Evolutionary conservation across 1,140 invertebrate species (phyloP).

Genomic region (Ctenoplectra terminalis): DNA sequence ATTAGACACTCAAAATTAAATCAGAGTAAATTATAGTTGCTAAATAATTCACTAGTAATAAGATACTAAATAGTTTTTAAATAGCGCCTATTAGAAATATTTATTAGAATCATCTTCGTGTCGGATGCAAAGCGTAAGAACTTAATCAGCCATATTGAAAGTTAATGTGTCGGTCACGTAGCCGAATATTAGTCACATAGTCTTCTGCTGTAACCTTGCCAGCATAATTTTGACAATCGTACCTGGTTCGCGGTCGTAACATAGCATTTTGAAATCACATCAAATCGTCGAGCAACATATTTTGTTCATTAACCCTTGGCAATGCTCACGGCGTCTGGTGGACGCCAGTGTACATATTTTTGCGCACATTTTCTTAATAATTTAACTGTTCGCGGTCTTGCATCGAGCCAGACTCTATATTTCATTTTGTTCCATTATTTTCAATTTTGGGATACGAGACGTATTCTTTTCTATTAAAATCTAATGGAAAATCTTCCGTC

Average conservation of each 20-base stretch:
- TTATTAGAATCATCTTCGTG: not conserved
- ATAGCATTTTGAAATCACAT: conserved; percentile 29
- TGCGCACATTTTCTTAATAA: conserved; percentile 10
- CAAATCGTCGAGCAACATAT: conserved; percentile 7
- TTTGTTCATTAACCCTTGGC: conserved; percentile 33
- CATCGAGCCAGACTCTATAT: too few relatives aligned
- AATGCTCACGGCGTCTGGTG: conserved; percentile 10
- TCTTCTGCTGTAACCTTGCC: conserved; percentile 7
- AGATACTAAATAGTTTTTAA: too few relatives aligned
- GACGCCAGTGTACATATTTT: not conserved
- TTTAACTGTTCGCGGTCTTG: not conserved
- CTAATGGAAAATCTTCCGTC: too few relatives aligned
- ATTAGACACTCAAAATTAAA: too few relatives aligned
- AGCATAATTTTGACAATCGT: conserved; percentile 8
- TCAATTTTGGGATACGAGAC: too few relatives aligned
- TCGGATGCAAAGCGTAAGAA: not conserved
- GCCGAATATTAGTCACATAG: not conserved
- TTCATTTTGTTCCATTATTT: too few relatives aligned
- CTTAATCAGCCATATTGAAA: not conserved
- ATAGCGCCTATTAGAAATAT: too few relatives aligned
- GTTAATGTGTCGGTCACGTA: not conserved
- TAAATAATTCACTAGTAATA: too few relatives aligned
- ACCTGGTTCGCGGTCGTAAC: not conserved
- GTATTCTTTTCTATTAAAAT: too few relatives aligned
- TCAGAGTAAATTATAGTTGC: too few relatives aligned